Evolutionary conservation across 2,888 invertebrate genomes (phyloP).

Genomic region (Rhingia rostrata): DNA sequence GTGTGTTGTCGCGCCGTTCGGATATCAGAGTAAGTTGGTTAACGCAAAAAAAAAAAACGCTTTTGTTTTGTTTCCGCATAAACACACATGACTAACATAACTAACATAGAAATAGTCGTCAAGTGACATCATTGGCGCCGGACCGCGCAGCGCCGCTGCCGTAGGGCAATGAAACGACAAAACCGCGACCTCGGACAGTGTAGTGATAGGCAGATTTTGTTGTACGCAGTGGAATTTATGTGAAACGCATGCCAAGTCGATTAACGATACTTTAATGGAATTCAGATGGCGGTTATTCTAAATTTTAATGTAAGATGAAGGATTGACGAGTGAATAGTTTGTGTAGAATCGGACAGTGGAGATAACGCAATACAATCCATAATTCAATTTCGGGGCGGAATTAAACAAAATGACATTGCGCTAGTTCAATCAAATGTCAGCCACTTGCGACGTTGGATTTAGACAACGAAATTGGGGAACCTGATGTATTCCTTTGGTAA

Average conservation of each 20-base stretch:
- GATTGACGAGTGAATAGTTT: too few species aligned
- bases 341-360: too few species aligned
- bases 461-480: too few species aligned
- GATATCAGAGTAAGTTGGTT: slow-evolving; percentile 86
- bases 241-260: not conserved
- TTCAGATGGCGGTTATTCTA: not conserved
- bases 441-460: too few species aligned
- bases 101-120: slow-evolving; percentile 28
- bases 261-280: slow-evolving; percentile 4
- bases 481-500: too few species aligned
- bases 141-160: not conserved
- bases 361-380: too few species aligned
- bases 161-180: slow-evolving; percentile 19
- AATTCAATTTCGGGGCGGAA: too few species aligned
- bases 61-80: slow-evolving; percentile 43
- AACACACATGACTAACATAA: slow-evolving; percentile 59
- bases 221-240: not conserved
- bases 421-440: too few species aligned
- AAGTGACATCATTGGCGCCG: slow-evolving; percentile 29
- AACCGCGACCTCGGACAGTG: slow-evolving; percentile 4
- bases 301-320: not conserved
- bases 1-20: slow-evolving; percentile 86
- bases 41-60: not conserved
- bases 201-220: slow-evolving; percentile 17
- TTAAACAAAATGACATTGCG: too few species aligned